Evolutionary conservation across 2,113 vertebrate genomes (phyloP), one percentile per base, ranked within the genome.

Genomic region (Leucoraja erinaceus): DNA sequence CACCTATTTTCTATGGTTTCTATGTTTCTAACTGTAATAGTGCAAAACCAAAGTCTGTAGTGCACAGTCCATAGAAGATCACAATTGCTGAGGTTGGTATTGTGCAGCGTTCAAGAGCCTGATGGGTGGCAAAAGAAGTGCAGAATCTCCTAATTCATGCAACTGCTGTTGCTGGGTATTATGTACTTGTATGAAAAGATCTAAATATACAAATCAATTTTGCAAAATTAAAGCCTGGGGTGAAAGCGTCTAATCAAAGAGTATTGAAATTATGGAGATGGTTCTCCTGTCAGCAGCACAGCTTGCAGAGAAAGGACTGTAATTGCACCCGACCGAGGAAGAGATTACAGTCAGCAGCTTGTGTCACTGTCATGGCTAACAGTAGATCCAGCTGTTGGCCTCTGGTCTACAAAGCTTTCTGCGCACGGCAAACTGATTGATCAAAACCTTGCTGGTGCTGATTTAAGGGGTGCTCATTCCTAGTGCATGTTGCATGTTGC

Each of bases 301-400:
- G 59, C 83, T 63, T 31, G 12, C n/a, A 88, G n/a, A 63, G 83
- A 88, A 88, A 88, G 83, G 83, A 66, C 83, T 63, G 83, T 88
- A 88, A 88, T 88, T 88, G 59, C 83, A 63, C 83, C 83, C 83
- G 31, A 20, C 8, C 28, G 31, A 31, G 59, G 31, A 88, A 88
- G 63, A 88, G 63, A 88, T 88, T 88, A 88, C 63, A 88, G 83
- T 63, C 83, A 88, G 59, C 59, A 61, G 54, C 56, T 61, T 61
- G 14, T 86, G 81, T 86, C 56, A 61, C 28, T 88, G 83, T 63
- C 83, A 88, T 14, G 12, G 74, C 7, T 66, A 83, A 54, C 7
- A 88, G 79, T 84, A 93, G 93, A 3, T 93, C 84, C 93, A 93
- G 93, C 92, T 93, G 93, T 93, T 38, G 6, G 1, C 63, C 88